phyloP scores from a whole-genome alignment of 2,888 invertebrate species.

The Eilema depressum region DNA sequence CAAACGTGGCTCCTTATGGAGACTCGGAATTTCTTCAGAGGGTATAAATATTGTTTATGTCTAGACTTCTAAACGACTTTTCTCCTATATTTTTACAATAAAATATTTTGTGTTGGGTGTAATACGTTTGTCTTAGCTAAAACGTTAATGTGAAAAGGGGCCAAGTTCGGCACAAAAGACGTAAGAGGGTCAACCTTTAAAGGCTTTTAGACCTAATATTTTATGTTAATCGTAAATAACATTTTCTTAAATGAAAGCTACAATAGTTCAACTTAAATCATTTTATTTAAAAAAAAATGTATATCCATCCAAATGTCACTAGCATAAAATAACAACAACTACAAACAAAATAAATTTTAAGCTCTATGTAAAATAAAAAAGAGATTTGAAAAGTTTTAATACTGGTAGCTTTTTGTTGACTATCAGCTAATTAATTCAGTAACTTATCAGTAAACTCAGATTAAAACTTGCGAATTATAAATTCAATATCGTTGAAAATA shows the following conservation, averaged over 20 bases:
- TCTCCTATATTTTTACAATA: neutral
- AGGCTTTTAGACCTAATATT: neutral
- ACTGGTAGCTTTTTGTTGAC: neutral
- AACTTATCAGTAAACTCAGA: neutral
- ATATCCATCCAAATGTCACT: neutral
- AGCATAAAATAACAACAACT: neutral
- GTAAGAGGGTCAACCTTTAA: neutral
- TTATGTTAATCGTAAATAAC: neutral
- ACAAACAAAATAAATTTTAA: neutral
- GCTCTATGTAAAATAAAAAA: neutral
- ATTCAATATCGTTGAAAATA: neutral
- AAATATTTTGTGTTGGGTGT: neutral
- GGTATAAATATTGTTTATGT: conserved; percentile 6
- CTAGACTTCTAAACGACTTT: neutral
- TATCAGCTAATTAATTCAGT: neutral
- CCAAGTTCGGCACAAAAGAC: neutral
- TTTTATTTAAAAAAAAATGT: neutral
- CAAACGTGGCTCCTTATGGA: conserved; percentile 60
- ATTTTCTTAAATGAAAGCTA: neutral
- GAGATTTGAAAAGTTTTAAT: neutral
- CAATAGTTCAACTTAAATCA: neutral
- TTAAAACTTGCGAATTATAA: neutral
- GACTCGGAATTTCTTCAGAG: conserved; percentile 12
- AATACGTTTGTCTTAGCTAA: neutral
- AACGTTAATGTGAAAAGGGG: neutral